phyloP scores from a whole-genome alignment of 2,113 vertebrate species.

The Seriola dumerili region DNA sequence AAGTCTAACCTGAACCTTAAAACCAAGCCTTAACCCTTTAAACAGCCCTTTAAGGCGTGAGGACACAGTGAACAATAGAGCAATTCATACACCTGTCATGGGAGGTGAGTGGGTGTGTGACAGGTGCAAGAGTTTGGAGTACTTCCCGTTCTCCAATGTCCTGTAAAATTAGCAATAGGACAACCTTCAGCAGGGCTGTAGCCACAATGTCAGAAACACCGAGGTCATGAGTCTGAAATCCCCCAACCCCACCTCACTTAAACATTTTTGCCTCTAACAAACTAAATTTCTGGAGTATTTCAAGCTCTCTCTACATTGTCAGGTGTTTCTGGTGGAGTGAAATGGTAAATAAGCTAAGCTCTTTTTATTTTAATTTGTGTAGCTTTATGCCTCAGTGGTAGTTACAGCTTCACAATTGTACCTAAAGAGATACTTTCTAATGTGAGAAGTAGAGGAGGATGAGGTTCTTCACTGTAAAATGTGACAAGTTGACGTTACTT shows the following conservation, averaged over 20 bases:
- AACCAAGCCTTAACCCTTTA: no score
- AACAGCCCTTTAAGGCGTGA: no score
- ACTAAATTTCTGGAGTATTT: no score
- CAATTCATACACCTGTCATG: background rate
- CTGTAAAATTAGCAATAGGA: background rate
- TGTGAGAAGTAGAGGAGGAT: no score
- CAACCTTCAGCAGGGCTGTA: background rate
- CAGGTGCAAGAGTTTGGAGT: background rate
- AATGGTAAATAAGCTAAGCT: background rate
- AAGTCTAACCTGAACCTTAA: no score
- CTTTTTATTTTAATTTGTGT: background rate
- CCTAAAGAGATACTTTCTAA: no score
- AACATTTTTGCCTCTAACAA: no score
- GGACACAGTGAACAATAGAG: conserved; percentile 1
- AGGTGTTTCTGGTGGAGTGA: background rate
- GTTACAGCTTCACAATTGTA: no score
- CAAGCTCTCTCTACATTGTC: background rate
- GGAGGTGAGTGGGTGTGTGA: background rate
- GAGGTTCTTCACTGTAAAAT: background rate
- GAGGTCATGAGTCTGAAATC: background rate
- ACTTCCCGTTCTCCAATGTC: background rate
- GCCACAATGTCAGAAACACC: background rate
- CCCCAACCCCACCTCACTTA: no score
- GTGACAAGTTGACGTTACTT: no score
- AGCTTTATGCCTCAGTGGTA: background rate